Conservation (phyloP, 2,888 invertebrate species). For the Aethes cnicana region DNA sequence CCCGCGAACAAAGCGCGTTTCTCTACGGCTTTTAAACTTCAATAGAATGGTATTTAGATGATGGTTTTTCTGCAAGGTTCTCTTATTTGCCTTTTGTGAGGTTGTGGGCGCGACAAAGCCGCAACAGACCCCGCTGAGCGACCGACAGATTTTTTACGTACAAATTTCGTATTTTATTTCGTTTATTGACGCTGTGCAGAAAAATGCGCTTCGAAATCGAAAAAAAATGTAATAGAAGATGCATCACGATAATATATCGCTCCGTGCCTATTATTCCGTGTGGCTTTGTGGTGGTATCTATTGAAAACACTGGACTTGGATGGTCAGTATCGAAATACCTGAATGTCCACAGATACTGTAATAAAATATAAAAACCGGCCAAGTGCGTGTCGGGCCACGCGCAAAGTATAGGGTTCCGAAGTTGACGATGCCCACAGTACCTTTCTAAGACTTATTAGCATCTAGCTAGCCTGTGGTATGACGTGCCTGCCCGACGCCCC, state of each 20-base stretch:
- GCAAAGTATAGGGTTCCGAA: no score
- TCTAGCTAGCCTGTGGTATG: no score
- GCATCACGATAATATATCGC: conserved; percentile 69
- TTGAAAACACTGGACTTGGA: conserved; percentile 33
- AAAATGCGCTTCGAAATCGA: conserved; percentile 51
- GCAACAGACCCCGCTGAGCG: conserved; percentile 77
- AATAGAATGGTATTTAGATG: conserved; percentile 79
- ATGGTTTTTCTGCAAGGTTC: conserved; percentile 70
- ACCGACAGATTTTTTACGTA: conserved; percentile 68
- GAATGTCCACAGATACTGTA: conserved; percentile 17
- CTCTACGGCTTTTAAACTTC: conserved; percentile 80
- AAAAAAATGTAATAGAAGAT: conserved; percentile 73
- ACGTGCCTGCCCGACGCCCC: no score
- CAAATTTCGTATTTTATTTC: conserved; percentile 77
- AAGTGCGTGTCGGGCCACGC: no score
- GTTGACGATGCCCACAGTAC: no score
- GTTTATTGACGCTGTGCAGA: conserved; percentile 64
- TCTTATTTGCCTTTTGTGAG: conserved; percentile 80
- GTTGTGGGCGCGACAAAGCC: conserved; percentile 81
- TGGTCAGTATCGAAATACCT: conserved; percentile 31
- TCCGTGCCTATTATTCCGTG: conserved; percentile 58
- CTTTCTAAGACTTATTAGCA: no score
- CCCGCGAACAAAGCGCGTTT: conserved; percentile 69
- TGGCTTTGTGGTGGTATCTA: conserved; percentile 55
- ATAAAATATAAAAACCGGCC: no score